A percentile compares a stretch with the other conserved stretches of the same genome.
Conservation (phyloP, 1,140 invertebrate species). For the Heliconius melpomene region DNA sequence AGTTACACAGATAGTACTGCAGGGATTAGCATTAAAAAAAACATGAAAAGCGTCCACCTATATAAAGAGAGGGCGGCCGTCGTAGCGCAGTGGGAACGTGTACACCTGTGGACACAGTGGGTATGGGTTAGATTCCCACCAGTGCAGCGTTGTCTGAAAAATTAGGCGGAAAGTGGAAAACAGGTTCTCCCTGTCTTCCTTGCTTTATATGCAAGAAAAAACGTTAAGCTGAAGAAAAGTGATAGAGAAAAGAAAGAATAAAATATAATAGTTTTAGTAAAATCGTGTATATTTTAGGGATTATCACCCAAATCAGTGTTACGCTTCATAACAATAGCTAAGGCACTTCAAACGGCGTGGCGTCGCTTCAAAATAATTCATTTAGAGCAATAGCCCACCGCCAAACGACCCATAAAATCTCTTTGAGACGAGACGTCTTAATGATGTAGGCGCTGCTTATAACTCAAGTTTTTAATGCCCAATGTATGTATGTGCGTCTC, state of each 20-base stretch:
- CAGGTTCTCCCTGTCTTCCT: too few species aligned
- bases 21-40: background rate
- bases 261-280: background rate
- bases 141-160: too few species aligned
- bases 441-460: slow-evolving; percentile 53
- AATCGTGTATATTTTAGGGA: background rate
- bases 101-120: too few species aligned
- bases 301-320: slow-evolving; percentile 17
- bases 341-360: slow-evolving; percentile 52
- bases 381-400: slow-evolving; percentile 51
- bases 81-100: too few species aligned
- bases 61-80: too few species aligned
- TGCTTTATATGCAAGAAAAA: background rate
- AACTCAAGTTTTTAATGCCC: slow-evolving; percentile 39
- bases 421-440: slow-evolving; percentile 62
- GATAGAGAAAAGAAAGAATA: background rate
- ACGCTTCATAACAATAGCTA: slow-evolving; percentile 30
- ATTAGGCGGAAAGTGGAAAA: too few species aligned
- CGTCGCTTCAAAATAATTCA: slow-evolving; percentile 63
- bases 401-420: slow-evolving; percentile 69
- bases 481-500: slow-evolving; percentile 18
- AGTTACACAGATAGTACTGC: background rate
- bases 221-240: too few species aligned
- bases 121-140: too few species aligned
- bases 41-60: background rate